Evolutionary conservation across 2,113 vertebrate genomes (phyloP).

Genomic region (Perca flavescens): DNA sequence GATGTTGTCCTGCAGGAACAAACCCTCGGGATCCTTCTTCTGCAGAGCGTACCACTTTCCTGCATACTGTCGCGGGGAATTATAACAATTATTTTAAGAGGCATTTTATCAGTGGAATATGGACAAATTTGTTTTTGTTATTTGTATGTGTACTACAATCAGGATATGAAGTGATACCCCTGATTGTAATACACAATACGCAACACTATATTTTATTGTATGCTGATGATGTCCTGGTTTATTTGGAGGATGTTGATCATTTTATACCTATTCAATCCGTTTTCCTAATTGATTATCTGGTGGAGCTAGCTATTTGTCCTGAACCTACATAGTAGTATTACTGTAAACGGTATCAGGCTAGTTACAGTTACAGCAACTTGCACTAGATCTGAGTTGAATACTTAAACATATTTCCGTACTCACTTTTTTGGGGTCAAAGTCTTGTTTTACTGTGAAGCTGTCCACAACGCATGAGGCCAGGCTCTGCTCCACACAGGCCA

Average conservation of each 20-base stretch:
- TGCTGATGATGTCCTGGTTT: background rate
- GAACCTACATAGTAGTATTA: background rate
- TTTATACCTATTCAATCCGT: too few species aligned
- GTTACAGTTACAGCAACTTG: background rate
- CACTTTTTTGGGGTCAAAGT: conserved; percentile 89
- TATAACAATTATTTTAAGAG: background rate
- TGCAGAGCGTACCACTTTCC: conserved; percentile 92
- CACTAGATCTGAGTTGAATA: background rate
- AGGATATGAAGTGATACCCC: background rate
- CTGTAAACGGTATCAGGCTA: background rate
- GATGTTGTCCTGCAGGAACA: conserved; percentile 94
- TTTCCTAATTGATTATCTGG: background rate
- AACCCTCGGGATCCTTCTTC: conserved; percentile 92
- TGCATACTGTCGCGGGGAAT: conserved; percentile 81
- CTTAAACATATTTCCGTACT: conserved; percentile 42
- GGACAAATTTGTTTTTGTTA: too few species aligned
- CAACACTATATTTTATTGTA: background rate
- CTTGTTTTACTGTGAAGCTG: conserved; percentile 88
- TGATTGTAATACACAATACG: too few species aligned
- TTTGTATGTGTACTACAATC: background rate
- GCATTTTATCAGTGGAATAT: background rate
- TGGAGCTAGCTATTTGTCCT: background rate
- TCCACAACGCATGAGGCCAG: conserved; percentile 89
- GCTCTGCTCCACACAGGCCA: conserved; percentile 83
- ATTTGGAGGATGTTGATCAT: background rate